Conservation (phyloP, 2,113 vertebrate genomes). For the Stomatorhinus ivindoensis region DNA sequence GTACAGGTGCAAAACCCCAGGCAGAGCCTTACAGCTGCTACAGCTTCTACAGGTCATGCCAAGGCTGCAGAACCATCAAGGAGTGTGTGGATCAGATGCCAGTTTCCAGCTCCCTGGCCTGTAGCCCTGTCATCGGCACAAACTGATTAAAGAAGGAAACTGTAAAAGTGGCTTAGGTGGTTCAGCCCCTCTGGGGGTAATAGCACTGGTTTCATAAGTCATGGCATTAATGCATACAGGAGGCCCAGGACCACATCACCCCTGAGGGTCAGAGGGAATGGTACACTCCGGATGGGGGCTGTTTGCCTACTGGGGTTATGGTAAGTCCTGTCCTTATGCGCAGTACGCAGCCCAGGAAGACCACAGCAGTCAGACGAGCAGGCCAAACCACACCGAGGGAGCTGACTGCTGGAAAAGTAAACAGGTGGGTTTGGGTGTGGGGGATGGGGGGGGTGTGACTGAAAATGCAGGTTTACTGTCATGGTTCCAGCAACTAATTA, state of each 20-base stretch:
- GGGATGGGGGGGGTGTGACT: background rate
- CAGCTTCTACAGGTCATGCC: conserved; percentile 23
- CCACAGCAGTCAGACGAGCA: background rate
- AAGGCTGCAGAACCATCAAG: conserved; percentile 22
- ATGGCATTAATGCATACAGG: background rate
- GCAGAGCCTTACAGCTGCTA: conserved; percentile 20
- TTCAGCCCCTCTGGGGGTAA: background rate
- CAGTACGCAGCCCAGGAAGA: background rate
- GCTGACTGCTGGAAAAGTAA: background rate
- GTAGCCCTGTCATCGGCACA: background rate
- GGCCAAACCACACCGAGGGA: background rate
- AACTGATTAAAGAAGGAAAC: background rate
- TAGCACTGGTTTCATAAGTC: background rate
- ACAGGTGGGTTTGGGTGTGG: background rate
- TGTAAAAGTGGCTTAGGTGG: background rate
- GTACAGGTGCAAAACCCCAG: background rate
- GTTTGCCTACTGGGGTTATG: background rate
- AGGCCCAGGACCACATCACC: background rate
- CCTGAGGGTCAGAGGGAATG: background rate
- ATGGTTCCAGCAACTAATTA: background rate
- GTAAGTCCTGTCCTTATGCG: background rate
- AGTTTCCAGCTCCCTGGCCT: conserved; percentile 25
- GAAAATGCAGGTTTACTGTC: background rate
- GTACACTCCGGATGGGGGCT: background rate
- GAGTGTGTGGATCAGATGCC: conserved; percentile 28